phyloP scores from a whole-genome alignment of 2,888 invertebrate species.

The Ophion ventricosus region DNA sequence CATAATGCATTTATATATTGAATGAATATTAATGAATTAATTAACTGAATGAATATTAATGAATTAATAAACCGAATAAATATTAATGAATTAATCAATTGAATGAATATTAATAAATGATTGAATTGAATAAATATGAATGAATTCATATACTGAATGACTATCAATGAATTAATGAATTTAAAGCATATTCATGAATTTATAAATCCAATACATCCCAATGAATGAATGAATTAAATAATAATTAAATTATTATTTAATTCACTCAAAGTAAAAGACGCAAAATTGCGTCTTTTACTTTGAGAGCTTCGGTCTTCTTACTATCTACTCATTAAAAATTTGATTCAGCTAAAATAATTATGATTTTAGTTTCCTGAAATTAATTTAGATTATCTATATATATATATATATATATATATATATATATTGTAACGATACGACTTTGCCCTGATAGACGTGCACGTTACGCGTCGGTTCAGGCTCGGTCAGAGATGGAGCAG shows the following conservation, averaged over 20 bases:
- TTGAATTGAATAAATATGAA: neutral
- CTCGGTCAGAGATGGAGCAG: too few species aligned
- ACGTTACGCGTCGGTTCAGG: too few species aligned
- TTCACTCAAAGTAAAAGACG: neutral
- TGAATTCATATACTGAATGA: neutral
- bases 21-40: too few species aligned
- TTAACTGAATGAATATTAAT: too few species aligned
- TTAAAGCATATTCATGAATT: neutral
- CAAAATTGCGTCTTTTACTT: neutral
- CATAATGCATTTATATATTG: too few species aligned
- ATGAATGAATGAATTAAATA: neutral
- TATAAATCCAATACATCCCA: neutral
- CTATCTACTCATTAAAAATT: neutral
- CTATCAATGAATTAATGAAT: neutral
- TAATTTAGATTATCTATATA: neutral
- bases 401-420: neutral
- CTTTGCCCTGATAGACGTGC: too few species aligned
- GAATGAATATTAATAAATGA: neutral
- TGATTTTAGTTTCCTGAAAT: too few species aligned
- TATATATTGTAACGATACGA: too few species aligned
- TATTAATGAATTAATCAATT: too few species aligned
- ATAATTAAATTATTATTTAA: neutral
- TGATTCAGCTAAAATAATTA: too few species aligned
- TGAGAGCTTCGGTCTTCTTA: neutral
- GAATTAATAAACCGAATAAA: too few species aligned